phyloP scores from a whole-genome alignment of 2,888 invertebrate genomes.

The Cephus nigrinus region DNA sequence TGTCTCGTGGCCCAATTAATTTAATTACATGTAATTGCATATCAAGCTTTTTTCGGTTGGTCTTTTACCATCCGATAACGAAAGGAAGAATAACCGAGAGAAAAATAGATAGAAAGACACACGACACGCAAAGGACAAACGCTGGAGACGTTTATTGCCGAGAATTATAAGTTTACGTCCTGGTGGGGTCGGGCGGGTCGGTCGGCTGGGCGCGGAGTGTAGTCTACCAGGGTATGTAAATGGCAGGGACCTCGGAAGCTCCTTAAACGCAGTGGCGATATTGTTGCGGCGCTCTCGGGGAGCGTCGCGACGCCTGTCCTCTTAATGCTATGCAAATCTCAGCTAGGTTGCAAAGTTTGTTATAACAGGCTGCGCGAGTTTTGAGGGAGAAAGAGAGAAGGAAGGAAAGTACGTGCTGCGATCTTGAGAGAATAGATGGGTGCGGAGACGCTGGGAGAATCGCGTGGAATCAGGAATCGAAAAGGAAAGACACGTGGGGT shows the following conservation, averaged over 20 bases:
- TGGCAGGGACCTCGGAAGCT: constrained; percentile 37
- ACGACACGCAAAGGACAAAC: not conserved
- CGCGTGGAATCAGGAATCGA: too few species aligned
- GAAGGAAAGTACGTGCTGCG: constrained; percentile 3
- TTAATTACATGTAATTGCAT: constrained; percentile 56
- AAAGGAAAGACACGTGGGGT: too few species aligned
- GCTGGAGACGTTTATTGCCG: not conserved
- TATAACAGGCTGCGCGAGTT: constrained; percentile 44
- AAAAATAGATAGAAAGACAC: not conserved
- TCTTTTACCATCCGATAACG: constrained; percentile 13
- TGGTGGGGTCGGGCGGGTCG: constrained; percentile 28
- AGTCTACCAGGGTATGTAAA: constrained; percentile 40
- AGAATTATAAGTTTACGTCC: constrained; percentile 39
- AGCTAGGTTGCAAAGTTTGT: constrained; percentile 52
- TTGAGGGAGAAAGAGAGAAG: constrained; percentile 31
- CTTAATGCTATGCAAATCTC: constrained; percentile 55
- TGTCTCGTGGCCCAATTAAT: constrained; percentile 63
- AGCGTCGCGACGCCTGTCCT: constrained; percentile 10
- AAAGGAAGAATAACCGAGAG: not conserved
- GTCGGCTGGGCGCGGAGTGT: constrained; percentile 10
- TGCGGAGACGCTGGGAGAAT: too few species aligned
- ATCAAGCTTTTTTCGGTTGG: constrained; percentile 36
- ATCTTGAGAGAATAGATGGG: too few species aligned
- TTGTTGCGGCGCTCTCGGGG: constrained; percentile 18
- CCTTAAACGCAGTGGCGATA: constrained; percentile 35